Conservation (phyloP, 2,888 invertebrate species). For the Drosophila ochracea region DNA sequence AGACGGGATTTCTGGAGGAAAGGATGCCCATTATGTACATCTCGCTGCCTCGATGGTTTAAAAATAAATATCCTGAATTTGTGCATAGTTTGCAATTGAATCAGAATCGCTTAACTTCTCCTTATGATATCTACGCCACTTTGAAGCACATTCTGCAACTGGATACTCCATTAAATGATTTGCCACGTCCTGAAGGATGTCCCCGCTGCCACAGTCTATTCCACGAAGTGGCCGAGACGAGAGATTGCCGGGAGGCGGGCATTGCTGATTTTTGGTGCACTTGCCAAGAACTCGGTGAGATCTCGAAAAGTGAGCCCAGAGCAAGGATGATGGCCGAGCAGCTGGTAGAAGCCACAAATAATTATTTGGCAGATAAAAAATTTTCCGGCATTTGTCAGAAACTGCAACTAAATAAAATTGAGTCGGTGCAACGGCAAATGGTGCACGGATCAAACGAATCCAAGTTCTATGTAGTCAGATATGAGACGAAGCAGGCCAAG, state of each 20-base stretch:
- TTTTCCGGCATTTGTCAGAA: constrained; percentile 53
- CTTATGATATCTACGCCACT: constrained; percentile 57
- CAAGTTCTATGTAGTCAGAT: constrained; percentile 28
- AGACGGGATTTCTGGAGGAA: constrained; percentile 91
- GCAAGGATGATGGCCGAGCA: constrained; percentile 38
- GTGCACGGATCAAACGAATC: neutral
- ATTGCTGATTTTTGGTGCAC: constrained; percentile 91
- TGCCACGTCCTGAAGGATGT: constrained; percentile 85
- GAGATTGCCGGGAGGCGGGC: constrained; percentile 89
- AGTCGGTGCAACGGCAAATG: constrained; percentile 11
- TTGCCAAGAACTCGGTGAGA: constrained; percentile 83
- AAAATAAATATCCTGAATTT: constrained; percentile 86
- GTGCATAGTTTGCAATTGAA: constrained; percentile 87
- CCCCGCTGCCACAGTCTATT: constrained; percentile 89
- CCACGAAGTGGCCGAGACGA: constrained; percentile 86
- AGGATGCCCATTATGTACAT: constrained; percentile 90
- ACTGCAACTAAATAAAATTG: constrained; percentile 34
- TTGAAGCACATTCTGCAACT: constrained; percentile 50
- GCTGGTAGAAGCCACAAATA: constrained; percentile 66
- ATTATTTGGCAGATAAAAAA: constrained; percentile 48
- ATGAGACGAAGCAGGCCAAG: constrained; percentile 20
- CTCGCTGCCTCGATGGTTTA: constrained; percentile 88
- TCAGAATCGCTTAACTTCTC: constrained; percentile 87
- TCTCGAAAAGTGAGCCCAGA: constrained; percentile 11
- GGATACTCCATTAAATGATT: constrained; percentile 28